Evolutionary conservation across 2,888 invertebrate species (phyloP), one percentile per base, ranked within the genome.

Genomic region (Drosophila kanekoi): DNA sequence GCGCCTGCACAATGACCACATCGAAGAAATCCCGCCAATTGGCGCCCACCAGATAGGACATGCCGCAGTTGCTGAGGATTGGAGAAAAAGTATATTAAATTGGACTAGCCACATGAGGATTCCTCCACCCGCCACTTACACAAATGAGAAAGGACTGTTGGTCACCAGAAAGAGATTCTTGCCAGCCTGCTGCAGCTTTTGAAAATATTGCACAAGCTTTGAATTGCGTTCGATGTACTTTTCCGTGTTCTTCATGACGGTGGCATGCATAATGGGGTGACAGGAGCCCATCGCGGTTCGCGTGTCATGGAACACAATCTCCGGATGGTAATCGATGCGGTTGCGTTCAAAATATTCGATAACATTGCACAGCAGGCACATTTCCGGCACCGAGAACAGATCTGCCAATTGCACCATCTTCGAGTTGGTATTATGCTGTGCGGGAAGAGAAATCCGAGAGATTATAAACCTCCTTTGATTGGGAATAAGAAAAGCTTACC

Each of bases 351-450:
- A 98, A 93, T 96, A 98, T 93, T 99, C 98, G 0, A 98, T 97
- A 3, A 99, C 97, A 93, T 98, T 98, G 85, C 98, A 97, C 3
- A 99, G 93, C 43, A 99, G 93, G 76, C 97, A 96, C 96, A 98
- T 98, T 94, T 99, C 98, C 32, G 99, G 99, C 45, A 99, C 96
- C 8, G 98, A 98, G 93, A 99, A 99, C 58, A 99, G 93, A 93
- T 99, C 99, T 5, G 98, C 98, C 81, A 99, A 93, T 91, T 99
- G 99, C 16, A 98, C 96, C 98, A 99, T 98, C 92, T 95, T 95
- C 1, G 95, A 83, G 71, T 91, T 90, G 13, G 83, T 75, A 77
- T 91, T 89, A 54, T 88, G 90, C 90, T 91, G 53, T 3, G 37
- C 13, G 5, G 37, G 32, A 37, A 14, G 11, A 53, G 28, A 38